Evolutionary conservation across 1,140 invertebrate species (phyloP), one percentile per base, ranked within the genome.

Genomic region (Zaprionus kolodkinae): DNA sequence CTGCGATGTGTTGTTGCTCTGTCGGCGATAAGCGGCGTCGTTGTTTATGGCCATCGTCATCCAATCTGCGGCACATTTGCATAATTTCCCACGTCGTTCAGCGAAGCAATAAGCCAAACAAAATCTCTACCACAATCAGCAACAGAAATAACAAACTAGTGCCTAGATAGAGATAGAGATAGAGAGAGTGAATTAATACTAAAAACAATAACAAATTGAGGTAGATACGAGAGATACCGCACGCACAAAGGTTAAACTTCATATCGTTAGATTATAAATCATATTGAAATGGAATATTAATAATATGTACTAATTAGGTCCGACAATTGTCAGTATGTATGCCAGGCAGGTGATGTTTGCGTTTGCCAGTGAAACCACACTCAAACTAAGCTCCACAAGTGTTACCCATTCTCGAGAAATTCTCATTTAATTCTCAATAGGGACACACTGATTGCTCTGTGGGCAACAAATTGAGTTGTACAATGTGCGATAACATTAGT

Each of bases 61-160:
- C 60, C 72, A 87, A 87, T 88, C 81, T 84, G 77, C 73, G 78
- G 45, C 65, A 67, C 85, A 88, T 88, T 88, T 88, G 85, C 86
- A 88, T 89, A 85, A 79, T 90, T 89, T 89, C 85, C 81, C 85
- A 89, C 85, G 81, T 75, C 71, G 65, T 57, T 54, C 70, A 68
- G n/a, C 43, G 65, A 30, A 50, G 57, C 65, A 69, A 62, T 64
- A 57, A 57, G 55, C 66, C 40, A 65, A 71, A 59, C 54, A 54
- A 60, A 76, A 70, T 57, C 67, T 70, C 61, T 79, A 79, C 65
- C 57, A 69, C 66, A 76, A 70, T 63, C 75, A 70, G 13, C 35
- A 54, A 25, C 68, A 77, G 64, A 69, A 78, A 86, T 78, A 78
- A 66, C 36, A 59, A 59, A 72, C 62, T 66, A 72, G n/a, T 48